A percentile compares a stretch with the other conserved stretches of the same genome.
phyloP scores from a whole-genome alignment of 2,113 vertebrate genomes.

The Mustelus asterias region DNA sequence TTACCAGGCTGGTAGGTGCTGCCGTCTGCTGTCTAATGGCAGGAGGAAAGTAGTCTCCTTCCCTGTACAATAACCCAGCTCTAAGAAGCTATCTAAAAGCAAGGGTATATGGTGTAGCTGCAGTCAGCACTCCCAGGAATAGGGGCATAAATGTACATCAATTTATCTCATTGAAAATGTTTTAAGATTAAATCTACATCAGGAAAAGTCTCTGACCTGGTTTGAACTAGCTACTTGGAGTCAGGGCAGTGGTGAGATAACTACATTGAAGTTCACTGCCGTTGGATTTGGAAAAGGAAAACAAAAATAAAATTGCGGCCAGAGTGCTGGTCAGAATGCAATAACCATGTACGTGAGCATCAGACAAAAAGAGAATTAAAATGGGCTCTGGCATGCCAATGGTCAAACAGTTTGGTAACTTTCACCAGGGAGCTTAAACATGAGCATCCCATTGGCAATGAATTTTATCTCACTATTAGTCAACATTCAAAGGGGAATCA shows the following conservation, averaged over 20 bases:
- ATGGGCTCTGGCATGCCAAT: neutral
- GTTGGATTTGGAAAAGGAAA: neutral
- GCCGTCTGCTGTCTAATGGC: neutral
- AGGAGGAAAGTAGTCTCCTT: neutral
- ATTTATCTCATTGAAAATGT: neutral
- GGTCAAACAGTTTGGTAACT: neutral
- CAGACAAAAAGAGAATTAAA: neutral
- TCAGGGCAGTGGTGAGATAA: neutral
- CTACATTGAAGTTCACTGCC: neutral
- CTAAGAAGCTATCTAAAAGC: neutral
- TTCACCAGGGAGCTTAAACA: neutral
- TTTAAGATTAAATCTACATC: neutral
- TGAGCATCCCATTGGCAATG: neutral
- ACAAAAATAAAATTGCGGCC: neutral
- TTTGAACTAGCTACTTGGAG: neutral
- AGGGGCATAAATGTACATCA: neutral
- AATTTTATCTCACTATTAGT: neutral
- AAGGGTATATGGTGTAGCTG: neutral
- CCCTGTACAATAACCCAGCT: neutral
- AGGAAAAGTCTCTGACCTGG: neutral
- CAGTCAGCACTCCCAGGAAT: neutral
- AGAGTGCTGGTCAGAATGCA: neutral
- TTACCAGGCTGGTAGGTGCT: neutral
- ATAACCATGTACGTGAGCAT: neutral
- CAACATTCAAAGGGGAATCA: neutral